A percentile compares a stretch with the other conserved stretches of the same genome.
Evolutionary conservation across 2,888 invertebrate genomes (phyloP).

Genomic region (Lymantria monacha): DNA sequence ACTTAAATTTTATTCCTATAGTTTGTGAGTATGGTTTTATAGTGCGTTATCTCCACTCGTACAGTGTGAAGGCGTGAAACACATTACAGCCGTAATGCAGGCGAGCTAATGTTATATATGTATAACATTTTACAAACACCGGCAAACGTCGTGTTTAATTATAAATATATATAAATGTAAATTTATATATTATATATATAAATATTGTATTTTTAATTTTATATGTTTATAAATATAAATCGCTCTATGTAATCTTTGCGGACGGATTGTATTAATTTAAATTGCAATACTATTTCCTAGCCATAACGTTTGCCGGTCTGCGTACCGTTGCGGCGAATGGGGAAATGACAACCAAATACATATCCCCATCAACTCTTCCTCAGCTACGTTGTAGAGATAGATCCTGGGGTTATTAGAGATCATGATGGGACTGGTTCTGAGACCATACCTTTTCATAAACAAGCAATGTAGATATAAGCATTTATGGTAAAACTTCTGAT

Average conservation of each 20-base stretch:
- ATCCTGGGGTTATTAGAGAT: too few species aligned
- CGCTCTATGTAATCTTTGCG: too few species aligned
- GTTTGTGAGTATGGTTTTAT: not conserved
- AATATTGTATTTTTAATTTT: too few species aligned
- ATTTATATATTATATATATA: too few species aligned
- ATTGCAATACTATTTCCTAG: too few species aligned
- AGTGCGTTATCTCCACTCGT: conserved; percentile 30
- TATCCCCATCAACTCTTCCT: not conserved
- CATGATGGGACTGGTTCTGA: too few species aligned
- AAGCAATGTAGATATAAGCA: too few species aligned
- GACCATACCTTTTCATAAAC: too few species aligned
- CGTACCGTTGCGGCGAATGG: not conserved
- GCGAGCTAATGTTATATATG: conserved; percentile 17
- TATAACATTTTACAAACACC: not conserved
- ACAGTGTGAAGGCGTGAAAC: conserved; percentile 66
- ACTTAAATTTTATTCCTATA: conserved; percentile 18
- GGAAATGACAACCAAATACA: not conserved
- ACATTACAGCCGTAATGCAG: conserved; percentile 65
- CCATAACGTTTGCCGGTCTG: too few species aligned
- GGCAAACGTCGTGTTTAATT: not conserved
- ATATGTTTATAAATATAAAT: too few species aligned
- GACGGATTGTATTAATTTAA: too few species aligned
- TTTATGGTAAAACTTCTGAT: not conserved
- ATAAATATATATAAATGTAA: not conserved
- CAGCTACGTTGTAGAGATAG: too few species aligned